Percentiles rank a stretch among this genome's conserved stretches.
Conservation (phyloP, 1,140 invertebrate genomes). For the Coptotermes formosanus region DNA sequence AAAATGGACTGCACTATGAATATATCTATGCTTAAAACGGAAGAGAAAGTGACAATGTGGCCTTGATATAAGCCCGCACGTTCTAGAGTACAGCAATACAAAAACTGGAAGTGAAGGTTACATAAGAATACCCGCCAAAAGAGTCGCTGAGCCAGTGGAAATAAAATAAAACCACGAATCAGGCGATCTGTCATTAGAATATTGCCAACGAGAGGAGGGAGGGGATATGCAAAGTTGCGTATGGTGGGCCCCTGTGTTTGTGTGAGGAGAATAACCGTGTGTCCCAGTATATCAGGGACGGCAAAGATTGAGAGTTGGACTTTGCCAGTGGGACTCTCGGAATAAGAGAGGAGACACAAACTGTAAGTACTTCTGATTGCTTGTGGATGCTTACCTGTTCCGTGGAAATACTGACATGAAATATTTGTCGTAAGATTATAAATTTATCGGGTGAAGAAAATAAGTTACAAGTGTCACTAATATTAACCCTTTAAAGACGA, state of each 20-base stretch:
- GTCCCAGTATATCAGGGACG: background rate
- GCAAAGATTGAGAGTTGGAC: background rate
- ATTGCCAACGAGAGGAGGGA: background rate
- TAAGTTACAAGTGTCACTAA: too few species aligned
- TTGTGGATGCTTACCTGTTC: too few species aligned
- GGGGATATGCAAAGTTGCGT: background rate
- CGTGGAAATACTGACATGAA: too few species aligned
- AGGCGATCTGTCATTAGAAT: background rate
- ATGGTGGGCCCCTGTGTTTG: too few species aligned
- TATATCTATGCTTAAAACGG: background rate
- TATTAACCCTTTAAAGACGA: too few species aligned
- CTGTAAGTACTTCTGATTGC: background rate
- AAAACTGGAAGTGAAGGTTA: background rate
- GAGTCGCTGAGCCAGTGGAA: background rate
- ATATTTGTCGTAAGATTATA: too few species aligned
- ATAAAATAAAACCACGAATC: background rate
- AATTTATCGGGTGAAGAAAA: too few species aligned
- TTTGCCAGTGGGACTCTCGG: background rate
- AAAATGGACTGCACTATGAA: background rate
- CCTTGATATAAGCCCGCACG: background rate
- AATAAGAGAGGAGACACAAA: background rate
- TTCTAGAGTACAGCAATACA: background rate
- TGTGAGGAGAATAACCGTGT: too few species aligned
- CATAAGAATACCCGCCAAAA: background rate
- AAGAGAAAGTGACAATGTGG: background rate